Evolutionary conservation across 2,888 invertebrate genomes (phyloP).

Genomic region (Mythimna loreyi): DNA sequence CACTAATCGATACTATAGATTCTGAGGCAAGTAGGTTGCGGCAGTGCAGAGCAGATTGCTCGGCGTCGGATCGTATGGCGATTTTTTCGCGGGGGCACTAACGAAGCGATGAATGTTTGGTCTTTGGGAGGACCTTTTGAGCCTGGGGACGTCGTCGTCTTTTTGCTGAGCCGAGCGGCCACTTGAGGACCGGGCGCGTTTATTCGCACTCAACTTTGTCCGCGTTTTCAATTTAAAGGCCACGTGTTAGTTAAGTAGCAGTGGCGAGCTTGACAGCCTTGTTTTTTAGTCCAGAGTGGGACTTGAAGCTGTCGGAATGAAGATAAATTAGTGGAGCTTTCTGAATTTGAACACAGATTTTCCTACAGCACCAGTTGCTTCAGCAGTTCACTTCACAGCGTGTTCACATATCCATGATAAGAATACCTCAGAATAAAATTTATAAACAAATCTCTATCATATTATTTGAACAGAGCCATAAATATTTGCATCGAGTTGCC

Average conservation of each 20-base stretch:
- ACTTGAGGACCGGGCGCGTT: constrained; percentile 85
- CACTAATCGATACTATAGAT: constrained; percentile 91
- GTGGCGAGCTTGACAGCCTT: constrained; percentile 46
- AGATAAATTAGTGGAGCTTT: constrained; percentile 38
- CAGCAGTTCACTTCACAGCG: background rate
- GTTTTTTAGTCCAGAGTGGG: constrained; percentile 64
- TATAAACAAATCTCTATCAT: background rate
- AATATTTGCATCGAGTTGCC: constrained; percentile 5
- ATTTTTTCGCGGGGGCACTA: constrained; percentile 82
- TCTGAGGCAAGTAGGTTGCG: constrained; percentile 89
- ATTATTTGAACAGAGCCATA: background rate
- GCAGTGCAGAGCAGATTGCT: constrained; percentile 83
- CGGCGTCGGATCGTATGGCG: constrained; percentile 75
- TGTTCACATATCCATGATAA: background rate
- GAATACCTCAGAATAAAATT: background rate
- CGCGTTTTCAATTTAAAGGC: constrained; percentile 70
- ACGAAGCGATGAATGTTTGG: constrained; percentile 87
- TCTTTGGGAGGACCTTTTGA: constrained; percentile 85
- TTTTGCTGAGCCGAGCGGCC: constrained; percentile 77
- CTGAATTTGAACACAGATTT: constrained; percentile 23
- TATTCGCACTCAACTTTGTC: constrained; percentile 85
- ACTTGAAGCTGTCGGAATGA: constrained; percentile 42
- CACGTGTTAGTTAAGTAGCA: constrained; percentile 69
- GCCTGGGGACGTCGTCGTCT: constrained; percentile 70
- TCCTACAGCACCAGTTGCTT: constrained; percentile 34